Base-by-base conservation (phyloP, 2,113 vertebrate genomes). In the Solea solea region DNA sequence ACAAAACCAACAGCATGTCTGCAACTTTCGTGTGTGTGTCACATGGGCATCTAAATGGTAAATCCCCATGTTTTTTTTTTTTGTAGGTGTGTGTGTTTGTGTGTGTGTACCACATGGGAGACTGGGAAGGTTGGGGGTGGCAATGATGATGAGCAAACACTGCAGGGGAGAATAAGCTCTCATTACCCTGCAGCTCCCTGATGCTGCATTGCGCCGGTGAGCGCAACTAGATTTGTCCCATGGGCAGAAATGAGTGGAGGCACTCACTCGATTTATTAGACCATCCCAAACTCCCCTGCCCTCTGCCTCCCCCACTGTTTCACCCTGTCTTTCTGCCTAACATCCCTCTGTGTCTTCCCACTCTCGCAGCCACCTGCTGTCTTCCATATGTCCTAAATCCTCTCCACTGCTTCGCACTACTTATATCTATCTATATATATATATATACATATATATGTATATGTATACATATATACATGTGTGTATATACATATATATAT, bases 191-290 rank as follows among this genome's bases (percentile, higher is more conserved):
- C 82, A 78, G 84, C 88, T 90, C 92, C 89, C 82, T 15, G 76
- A 67, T 86, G 88, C 76, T 82, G 66, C 45, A 13, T 84, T 75
- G 81, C 60, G 65, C 80, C 44, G 71, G 86, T 74, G 80, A 88
- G 80, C 61, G 64, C 64, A 48, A 77, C 76, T 52, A 54, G 70
- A 89, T 89, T 90, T 84, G 72, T 93, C 93, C 92, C 92, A 91
- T 82, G 83, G 92, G 93, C 90, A 88, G 83, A 81, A 82, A 77
- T 6, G 78, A 91, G 78, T 59, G 84, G 87, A 94, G 89, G 81
- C 89, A 91, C 88, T 93, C 91, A 90, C 84, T 93, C 85, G 89
- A 92, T 93, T 91, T 94, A 93, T 94, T 91, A 90, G 83, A 80
- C 79, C 77, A 70, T 80, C 88, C 67, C 64, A 51, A 72, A 69